Conservation (phyloP, 1,140 invertebrate genomes). For the Heterodera carotae region DNA sequence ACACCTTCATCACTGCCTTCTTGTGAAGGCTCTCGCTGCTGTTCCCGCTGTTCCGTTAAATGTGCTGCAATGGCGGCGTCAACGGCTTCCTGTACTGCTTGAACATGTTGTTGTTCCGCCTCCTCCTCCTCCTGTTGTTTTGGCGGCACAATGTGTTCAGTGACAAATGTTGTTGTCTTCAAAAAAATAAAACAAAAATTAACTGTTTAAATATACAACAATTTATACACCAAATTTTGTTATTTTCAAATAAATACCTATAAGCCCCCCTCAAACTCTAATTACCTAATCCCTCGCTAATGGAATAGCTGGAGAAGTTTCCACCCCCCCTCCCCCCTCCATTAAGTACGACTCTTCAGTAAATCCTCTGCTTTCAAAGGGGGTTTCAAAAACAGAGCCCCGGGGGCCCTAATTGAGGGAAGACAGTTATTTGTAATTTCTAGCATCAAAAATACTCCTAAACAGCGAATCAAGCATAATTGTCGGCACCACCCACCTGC, state of each 20-base stretch:
- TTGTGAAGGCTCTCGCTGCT: constrained; percentile 24
- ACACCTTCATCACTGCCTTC: constrained; percentile 6
- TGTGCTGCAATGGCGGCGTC: background rate
- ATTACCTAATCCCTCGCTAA: too few relatives aligned
- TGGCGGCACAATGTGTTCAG: constrained; percentile 42
- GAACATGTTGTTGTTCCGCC: constrained; percentile 29
- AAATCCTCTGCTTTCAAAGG: too few relatives aligned
- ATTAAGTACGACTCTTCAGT: too few relatives aligned
- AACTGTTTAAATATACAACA: background rate
- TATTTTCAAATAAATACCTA: too few relatives aligned
- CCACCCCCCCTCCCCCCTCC: too few relatives aligned
- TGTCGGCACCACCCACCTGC: background rate
- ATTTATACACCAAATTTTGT: background rate
- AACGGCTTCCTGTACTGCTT: background rate
- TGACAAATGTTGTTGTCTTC: constrained; percentile 49
- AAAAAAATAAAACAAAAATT: background rate
- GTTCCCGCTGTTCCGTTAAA: background rate
- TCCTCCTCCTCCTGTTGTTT: constrained; percentile 21
- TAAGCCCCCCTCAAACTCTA: too few relatives aligned
- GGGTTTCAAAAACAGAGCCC: too few relatives aligned
- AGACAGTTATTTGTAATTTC: constrained; percentile 9
- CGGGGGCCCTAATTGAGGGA: too few relatives aligned
- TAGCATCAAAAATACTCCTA: too few relatives aligned
- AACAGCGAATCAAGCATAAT: too few relatives aligned
- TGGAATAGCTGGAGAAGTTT: too few relatives aligned